Evolutionary conservation across 1,140 invertebrate genomes (phyloP), one percentile per base, ranked within the genome.

Genomic region (Drosophila pruinosa): DNA sequence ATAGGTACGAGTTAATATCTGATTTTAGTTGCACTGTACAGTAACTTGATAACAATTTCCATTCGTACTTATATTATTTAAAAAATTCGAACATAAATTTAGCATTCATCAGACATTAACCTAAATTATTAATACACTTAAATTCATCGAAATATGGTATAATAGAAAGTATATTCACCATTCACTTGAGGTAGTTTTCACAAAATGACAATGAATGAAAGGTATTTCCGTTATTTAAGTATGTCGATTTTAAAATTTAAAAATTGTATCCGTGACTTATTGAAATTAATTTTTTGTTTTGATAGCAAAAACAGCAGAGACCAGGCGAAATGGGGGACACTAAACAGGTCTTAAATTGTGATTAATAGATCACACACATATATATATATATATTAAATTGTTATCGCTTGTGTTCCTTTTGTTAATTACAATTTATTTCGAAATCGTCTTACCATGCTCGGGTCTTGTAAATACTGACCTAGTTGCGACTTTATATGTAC

Each of bases 291-390:
- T 65, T 52, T 65, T 48, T 72, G 34, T 61, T 78, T 43, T 45
- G 28, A 53, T 92, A 93, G 92, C 91, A 86, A 89, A 93, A 92
- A 80, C 89, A 90, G 78, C 88, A 88, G 71, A 92, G 92, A 80
- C 92, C 92, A 50, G 93, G 92, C 73, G 92, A 92, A 92, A 92
- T 93, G 91, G 91, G 92, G 82, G 91, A 92, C 74, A 65, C 75
- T 3, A 93, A 92, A 91, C 92, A 93, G 93, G 93, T 93, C 76
- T 75, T 52, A 31, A 72, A 75, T 65, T 61, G 48, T 62, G 72
- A 43, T 74, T 54, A 21, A 67, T 17, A 45, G 43, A 72, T 73
- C 54, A 65, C 53, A 47, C 70, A 61, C n/a, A n/a, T 70, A 39
- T 4, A 28, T 43, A 17, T 5, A 15, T 50, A 50, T 57, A 21